Conservation (phyloP, 1,140 invertebrate genomes). For the Calycopis cecrops region DNA sequence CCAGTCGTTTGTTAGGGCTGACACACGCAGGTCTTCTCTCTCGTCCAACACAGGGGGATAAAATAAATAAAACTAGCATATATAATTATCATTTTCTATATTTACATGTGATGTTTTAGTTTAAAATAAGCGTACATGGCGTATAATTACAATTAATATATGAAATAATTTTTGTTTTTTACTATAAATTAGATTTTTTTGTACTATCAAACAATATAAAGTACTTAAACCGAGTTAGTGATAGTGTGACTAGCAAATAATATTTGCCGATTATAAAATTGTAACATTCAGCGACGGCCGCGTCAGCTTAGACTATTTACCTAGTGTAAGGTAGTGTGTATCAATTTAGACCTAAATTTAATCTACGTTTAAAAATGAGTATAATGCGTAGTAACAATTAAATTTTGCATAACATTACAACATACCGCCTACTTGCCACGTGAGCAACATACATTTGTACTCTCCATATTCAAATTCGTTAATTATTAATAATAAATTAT, state of each 20-base stretch:
- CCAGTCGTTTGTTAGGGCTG: no score
- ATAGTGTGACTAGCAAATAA: slow-evolving; percentile 72
- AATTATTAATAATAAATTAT: slow-evolving; percentile 33
- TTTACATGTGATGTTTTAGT: slow-evolving; percentile 73
- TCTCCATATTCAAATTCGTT: slow-evolving; percentile 42
- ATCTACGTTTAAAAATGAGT: slow-evolving; percentile 58
- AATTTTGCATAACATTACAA: slow-evolving; percentile 52
- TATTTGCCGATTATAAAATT: slow-evolving; percentile 63
- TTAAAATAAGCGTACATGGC: slow-evolving; percentile 75
- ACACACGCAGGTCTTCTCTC: no score
- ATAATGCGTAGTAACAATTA: slow-evolving; percentile 53
- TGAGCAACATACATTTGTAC: slow-evolving; percentile 71
- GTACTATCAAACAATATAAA: slow-evolving; percentile 74
- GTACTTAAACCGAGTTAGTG: slow-evolving; percentile 67
- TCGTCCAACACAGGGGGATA: background rate
- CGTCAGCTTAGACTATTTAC: slow-evolving; percentile 54
- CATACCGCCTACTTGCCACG: slow-evolving; percentile 54
- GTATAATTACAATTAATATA: slow-evolving; percentile 72
- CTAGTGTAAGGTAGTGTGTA: slow-evolving; percentile 40
- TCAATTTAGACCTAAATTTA: slow-evolving; percentile 36
- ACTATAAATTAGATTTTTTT: slow-evolving; percentile 74
- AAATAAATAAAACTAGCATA: background rate
- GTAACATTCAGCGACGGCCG: slow-evolving; percentile 62
- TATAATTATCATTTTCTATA: slow-evolving; percentile 70
- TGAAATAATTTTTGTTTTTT: slow-evolving; percentile 62